These are phyloP conservation scores for Regulus satrapa DNA, from an alignment of 2,113 vertebrate genomes.

Conservation along the genomic window DNA sequence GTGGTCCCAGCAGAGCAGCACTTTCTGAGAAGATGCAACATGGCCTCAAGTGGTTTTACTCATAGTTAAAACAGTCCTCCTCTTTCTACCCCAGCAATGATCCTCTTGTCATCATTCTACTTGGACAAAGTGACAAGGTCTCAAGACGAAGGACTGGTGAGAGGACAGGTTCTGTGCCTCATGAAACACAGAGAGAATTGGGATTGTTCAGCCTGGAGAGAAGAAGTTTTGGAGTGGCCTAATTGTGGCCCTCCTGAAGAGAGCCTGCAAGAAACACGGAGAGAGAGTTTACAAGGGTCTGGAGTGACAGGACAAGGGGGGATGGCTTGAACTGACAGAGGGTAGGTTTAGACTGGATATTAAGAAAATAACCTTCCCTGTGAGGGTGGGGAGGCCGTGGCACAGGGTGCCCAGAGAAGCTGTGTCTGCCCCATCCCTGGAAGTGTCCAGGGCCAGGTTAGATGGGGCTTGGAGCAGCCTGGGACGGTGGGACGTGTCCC, in stretches of 20 bases:
- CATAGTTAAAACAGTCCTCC: background rate
- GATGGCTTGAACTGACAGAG: background rate
- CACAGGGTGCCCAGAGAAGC: background rate
- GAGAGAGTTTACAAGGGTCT: background rate
- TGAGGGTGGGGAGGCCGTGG: accelerated
- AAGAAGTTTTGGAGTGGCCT: background rate
- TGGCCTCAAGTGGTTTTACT: background rate
- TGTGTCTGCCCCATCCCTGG: background rate
- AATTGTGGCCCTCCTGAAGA: background rate
- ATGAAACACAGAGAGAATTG: background rate
- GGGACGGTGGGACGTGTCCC: accelerated
- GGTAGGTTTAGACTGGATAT: background rate
- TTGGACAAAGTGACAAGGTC: background rate
- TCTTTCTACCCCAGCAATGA: background rate
- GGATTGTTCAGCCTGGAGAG: background rate
- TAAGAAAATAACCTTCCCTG: background rate
- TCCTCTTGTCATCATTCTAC: background rate
- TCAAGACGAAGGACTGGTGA: background rate
- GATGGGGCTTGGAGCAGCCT: accelerated
- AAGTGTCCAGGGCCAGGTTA: accelerated
- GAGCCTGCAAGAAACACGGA: background rate
- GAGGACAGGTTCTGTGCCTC: background rate
- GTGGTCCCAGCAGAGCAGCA: background rate
- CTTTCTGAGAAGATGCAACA: background rate
- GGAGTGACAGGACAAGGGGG: background rate